phyloP scores from a whole-genome alignment of 2,888 invertebrate species.

The Bhutanitis thaidina region DNA sequence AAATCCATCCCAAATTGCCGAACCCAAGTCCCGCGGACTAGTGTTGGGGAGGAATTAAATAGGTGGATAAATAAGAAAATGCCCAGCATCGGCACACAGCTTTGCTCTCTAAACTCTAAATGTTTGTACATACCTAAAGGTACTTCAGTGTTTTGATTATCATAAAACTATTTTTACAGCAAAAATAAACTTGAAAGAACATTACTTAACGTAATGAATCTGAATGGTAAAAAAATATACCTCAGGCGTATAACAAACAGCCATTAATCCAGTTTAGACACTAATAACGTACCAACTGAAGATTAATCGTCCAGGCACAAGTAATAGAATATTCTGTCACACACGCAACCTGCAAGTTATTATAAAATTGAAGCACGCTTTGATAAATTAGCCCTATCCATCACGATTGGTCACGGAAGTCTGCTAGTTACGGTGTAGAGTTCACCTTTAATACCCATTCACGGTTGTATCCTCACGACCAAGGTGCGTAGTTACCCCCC shows the following conservation, averaged over 20 bases:
- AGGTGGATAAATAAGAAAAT: no score
- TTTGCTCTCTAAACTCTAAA: no score
- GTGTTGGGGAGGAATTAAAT: no score
- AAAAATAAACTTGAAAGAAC: no score
- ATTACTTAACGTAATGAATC: neutral
- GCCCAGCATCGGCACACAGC: no score
- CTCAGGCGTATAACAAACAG: constrained; percentile 65
- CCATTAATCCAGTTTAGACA: constrained; percentile 70
- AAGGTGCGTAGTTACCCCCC: constrained; percentile 11
- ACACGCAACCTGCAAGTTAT: constrained; percentile 70
- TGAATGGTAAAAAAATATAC: constrained; percentile 18
- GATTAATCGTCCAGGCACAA: constrained; percentile 63
- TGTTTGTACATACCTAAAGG: no score
- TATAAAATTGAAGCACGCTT: constrained; percentile 72
- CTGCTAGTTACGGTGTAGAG: constrained; percentile 24
- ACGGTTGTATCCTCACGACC: constrained; percentile 15
- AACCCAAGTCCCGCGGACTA: no score
- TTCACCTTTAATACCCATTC: constrained; percentile 19
- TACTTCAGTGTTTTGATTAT: no score
- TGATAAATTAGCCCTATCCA: constrained; percentile 75
- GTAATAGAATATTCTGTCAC: constrained; percentile 77
- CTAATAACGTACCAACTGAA: constrained; percentile 60
- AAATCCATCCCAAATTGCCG: no score
- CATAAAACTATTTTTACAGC: no score
- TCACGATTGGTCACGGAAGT: constrained; percentile 76